Evolutionary conservation across 2,113 vertebrate species (phyloP).

Genomic region (Equus przewalskii): DNA sequence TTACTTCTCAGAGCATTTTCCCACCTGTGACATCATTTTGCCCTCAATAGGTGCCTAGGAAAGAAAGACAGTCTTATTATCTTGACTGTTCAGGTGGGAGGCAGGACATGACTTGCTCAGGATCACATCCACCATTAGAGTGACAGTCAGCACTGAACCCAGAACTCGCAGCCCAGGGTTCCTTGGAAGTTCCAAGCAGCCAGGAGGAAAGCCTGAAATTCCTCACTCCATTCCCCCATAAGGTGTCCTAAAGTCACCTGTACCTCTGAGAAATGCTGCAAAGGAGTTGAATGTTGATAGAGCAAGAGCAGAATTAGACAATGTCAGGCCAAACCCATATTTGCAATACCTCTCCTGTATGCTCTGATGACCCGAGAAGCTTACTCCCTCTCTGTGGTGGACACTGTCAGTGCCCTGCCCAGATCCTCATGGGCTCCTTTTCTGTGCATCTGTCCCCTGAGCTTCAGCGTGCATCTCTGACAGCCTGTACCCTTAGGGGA

Average conservation of each 20-base stretch:
- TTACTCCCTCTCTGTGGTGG: not conserved
- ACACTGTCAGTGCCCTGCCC: not conserved
- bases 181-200: not conserved
- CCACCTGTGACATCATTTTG: not conserved
- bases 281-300: not conserved
- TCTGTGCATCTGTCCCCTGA: not conserved
- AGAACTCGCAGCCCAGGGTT: not conserved
- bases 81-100: not conserved
- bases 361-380: not conserved
- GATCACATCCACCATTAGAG: not conserved
- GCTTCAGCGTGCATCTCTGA: not conserved
- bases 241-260: not conserved
- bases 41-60: not conserved
- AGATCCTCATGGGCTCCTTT: not conserved
- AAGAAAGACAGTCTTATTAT: not conserved
- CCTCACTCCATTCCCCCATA: not conserved
- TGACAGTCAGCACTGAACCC: not conserved
- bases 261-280: not conserved
- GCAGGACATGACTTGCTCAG: not conserved
- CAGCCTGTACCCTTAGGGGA: not conserved
- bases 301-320: not conserved
- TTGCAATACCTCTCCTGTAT: not conserved
- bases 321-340: not conserved
- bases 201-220: conserved; percentile 2
- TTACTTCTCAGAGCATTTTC: not conserved